Percentiles rank a stretch among this genome's conserved stretches.
These are phyloP conservation scores for Ennomos erosarius DNA, from an alignment of 2,888 invertebrate genomes.

Conservation along the genomic window DNA sequence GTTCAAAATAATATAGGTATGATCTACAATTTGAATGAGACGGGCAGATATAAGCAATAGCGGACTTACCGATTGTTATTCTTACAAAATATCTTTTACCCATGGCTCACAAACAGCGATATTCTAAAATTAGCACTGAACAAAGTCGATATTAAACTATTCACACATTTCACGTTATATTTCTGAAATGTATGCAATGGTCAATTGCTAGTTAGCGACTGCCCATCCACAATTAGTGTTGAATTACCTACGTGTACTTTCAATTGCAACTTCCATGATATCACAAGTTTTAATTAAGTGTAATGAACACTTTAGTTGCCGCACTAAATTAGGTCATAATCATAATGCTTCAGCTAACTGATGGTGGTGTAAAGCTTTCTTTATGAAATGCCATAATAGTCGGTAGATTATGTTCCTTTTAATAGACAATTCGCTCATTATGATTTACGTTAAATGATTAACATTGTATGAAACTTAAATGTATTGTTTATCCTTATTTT, in stretches of 20 bases:
- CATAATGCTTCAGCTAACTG: no score
- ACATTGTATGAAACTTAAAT: no score
- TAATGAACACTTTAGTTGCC: conserved; percentile 30
- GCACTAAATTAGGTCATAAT: conserved; percentile 36
- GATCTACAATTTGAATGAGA: no score
- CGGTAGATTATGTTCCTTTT: no score
- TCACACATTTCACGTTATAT: conserved; percentile 10
- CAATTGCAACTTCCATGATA: conserved; percentile 34
- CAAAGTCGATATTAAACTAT: neutral
- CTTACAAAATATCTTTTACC: neutral
- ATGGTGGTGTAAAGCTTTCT: no score
- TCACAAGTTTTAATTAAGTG: conserved; percentile 44
- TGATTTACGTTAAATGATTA: no score
- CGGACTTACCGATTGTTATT: conserved; percentile 12
- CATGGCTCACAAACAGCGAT: neutral
- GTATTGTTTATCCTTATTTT: no score
- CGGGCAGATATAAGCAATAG: no score
- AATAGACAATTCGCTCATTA: no score
- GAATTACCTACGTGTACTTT: conserved; percentile 39
- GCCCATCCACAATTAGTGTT: conserved; percentile 36
- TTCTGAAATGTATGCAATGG: conserved; percentile 28
- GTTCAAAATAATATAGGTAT: no score
- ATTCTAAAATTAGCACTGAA: conserved; percentile 4
- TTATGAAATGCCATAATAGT: no score
- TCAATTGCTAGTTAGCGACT: conserved; percentile 35